Evolutionary conservation across 2,113 vertebrate species (phyloP), one percentile per base, ranked within the genome.

Genomic region (Antechinus flavipes): DNA sequence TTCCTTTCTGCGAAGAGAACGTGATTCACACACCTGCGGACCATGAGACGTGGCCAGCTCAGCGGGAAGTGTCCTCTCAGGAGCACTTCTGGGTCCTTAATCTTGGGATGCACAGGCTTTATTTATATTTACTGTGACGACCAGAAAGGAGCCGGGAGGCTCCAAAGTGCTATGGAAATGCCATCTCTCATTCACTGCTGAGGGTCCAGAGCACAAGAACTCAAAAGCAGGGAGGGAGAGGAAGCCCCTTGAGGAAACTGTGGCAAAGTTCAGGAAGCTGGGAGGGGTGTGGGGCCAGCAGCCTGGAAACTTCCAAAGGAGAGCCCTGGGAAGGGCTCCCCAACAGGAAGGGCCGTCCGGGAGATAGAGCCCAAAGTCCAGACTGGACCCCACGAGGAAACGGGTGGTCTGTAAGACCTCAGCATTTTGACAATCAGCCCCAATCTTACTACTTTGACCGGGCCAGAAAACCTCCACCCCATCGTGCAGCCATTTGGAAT

Each of bases 371-470:
- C 10, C 0, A 35, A 68, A 16, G 68, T n/a, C 35, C 35, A 76
- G 68, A 19, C 35, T 76, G 68, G n/a, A n/a, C 11, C 30, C 30
- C 27, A 27, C 14, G 58, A 68, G 30, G 30, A 35, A 68, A 3
- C 3, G 3, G 54, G 35, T 27, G 35, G 12, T 76, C 19, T 76
- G 35, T 35, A 0, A 16, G 10, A 30, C 58, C 30, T 12, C 11
- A 14, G 58, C 16, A 76, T 76, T n/a, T 22, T 76, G 35, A n/a
- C 68, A n/a, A 16, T 22, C 16, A n/a, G 6, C 68, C 35, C 5
- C n/a, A 90, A 52, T 97, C 30, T 93, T 97, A 97, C 93, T 35
- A n/a, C n/a, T 95, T 96, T 95, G 27, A 95, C n/a, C 95, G 93
- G 56, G 7, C 92, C 94, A 94, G 49, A 84, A 27, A 52, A 92